These are phyloP conservation scores for Masticophis lateralis DNA, from an alignment of 2,797 vertebrate species.

Conservation along the genomic window DNA sequence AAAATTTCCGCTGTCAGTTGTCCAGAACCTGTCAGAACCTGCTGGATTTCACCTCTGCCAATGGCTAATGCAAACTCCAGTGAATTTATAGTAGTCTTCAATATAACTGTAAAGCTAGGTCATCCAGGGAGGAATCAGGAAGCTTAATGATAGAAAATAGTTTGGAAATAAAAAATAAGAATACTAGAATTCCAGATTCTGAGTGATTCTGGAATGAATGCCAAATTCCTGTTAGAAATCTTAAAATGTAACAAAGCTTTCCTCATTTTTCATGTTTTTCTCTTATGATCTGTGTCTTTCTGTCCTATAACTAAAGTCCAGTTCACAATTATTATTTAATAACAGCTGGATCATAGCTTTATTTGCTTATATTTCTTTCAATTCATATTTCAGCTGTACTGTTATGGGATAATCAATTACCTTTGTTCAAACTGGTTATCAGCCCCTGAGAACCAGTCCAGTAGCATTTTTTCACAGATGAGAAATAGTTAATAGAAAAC, in stretches of 20 bases:
- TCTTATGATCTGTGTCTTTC: not conserved
- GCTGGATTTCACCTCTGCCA: not conserved
- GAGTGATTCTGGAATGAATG: not conserved
- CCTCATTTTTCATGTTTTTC: not conserved
- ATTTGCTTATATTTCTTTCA: not conserved
- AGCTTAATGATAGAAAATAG: not conserved
- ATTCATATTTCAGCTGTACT: not conserved
- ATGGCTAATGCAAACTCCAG: not conserved
- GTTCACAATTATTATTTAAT: slow-evolving; percentile 6
- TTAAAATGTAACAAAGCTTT: not conserved
- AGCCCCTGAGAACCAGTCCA: not conserved
- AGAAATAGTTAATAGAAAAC: not conserved
- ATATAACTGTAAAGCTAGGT: not conserved
- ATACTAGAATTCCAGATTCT: not conserved
- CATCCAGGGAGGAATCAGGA: not conserved
- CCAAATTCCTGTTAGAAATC: not conserved
- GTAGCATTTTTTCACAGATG: not conserved
- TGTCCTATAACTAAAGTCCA: not conserved
- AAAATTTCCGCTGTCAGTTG: too few species aligned
- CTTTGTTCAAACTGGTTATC: not conserved
- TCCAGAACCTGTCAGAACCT: too few species aligned
- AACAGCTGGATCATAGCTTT: not conserved
- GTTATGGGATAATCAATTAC: not conserved
- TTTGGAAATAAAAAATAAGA: not conserved
- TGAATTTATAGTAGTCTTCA: not conserved